phyloP scores from a whole-genome alignment of 2,888 invertebrate genomes.

The Lymantria dispar region DNA sequence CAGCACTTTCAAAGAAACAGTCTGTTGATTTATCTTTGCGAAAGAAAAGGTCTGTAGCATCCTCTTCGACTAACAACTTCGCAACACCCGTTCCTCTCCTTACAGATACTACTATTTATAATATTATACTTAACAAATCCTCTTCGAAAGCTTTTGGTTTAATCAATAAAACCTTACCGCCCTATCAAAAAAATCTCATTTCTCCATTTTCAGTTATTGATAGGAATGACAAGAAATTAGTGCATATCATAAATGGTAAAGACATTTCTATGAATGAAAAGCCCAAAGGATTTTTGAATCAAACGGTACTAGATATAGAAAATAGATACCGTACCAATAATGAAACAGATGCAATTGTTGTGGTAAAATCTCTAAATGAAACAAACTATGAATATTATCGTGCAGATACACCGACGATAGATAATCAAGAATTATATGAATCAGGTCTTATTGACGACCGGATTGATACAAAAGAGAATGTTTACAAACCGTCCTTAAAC shows the following conservation, averaged over 20 bases:
- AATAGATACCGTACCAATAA: conserved; percentile 44
- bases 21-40: conserved; percentile 68
- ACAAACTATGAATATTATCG: conserved; percentile 43
- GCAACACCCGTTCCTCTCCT: conserved; percentile 28
- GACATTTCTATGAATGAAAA: conserved; percentile 10
- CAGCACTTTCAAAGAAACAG: conserved; percentile 70
- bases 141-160: conserved; percentile 2
- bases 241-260: conserved; percentile 48
- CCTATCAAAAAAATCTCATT: conserved; percentile 13
- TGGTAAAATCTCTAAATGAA: conserved; percentile 57
- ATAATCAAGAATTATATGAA: conserved; percentile 52
- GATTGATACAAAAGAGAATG: conserved; percentile 56
- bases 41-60: conserved; percentile 54
- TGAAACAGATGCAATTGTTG: conserved; percentile 52
- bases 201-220: conserved; percentile 61
- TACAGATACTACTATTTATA: conserved; percentile 43
- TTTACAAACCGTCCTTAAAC: conserved; percentile 51
- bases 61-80: conserved; percentile 17
- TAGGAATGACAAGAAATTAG: conserved; percentile 42
- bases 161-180: conserved; percentile 9
- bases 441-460: conserved; percentile 64
- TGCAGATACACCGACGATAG: conserved; percentile 45
- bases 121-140: conserved; percentile 58
- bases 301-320: conserved; percentile 64
- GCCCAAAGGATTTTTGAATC: conserved; percentile 64